Conservation (phyloP, 2,797 vertebrate genomes). For the Acipenser oxyrinchus region DNA sequence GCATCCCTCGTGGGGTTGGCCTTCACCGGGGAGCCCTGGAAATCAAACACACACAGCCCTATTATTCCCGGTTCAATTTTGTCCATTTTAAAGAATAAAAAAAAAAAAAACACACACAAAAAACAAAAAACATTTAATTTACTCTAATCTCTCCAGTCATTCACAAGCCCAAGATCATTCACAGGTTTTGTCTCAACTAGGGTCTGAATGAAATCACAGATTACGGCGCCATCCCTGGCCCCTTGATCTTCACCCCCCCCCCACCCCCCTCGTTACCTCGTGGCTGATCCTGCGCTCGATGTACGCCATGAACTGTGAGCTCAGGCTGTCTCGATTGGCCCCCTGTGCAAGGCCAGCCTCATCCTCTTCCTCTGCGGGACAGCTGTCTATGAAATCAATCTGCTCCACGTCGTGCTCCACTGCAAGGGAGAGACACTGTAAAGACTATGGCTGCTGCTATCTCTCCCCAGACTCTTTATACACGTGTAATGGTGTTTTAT, state of each 20-base stretch:
- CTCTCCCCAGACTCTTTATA: too few species aligned
- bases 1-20: constrained; percentile 47
- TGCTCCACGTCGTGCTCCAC: constrained; percentile 80
- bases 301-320: constrained; percentile 93
- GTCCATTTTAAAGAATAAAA: too few species aligned
- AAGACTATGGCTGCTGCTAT: too few species aligned
- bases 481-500: too few species aligned
- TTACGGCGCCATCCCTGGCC: too few species aligned
- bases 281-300: constrained; percentile 83
- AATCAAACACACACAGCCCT: constrained; percentile 14
- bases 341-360: constrained; percentile 58
- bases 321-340: constrained; percentile 70
- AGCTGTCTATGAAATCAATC: constrained; percentile 95
- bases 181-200: too few species aligned
- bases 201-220: too few species aligned
- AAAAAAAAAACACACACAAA: too few species aligned
- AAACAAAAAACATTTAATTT: too few species aligned
- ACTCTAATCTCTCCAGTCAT: too few species aligned
- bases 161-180: too few species aligned
- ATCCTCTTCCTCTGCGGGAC: constrained; percentile 81
- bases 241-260: not conserved
- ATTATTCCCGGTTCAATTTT: too few species aligned
- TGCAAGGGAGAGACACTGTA: constrained; percentile 31
- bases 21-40: constrained; percentile 71
- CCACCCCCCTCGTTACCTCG: constrained; percentile 56